A percentile compares a stretch with the other conserved stretches of the same genome.
These are phyloP conservation scores for Schizopygopsis malacanthus DNA, from an alignment of 2,797 vertebrate species.

Conservation along the genomic window DNA sequence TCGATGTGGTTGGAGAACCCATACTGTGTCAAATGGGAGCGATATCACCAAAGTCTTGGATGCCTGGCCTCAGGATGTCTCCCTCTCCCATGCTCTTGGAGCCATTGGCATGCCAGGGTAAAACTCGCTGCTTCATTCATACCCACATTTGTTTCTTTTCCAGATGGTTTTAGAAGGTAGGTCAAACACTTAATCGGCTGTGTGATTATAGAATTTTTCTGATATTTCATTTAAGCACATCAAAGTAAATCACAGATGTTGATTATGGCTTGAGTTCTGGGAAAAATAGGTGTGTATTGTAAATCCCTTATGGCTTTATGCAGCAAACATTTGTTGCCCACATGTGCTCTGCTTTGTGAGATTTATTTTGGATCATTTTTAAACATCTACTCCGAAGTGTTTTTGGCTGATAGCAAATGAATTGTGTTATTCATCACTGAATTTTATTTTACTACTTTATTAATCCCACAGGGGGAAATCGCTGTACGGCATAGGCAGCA, in stretches of 20 bases:
- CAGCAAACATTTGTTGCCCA: background rate
- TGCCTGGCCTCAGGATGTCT: constrained; percentile 83
- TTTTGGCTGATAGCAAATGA: background rate
- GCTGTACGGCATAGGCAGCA: too few species aligned
- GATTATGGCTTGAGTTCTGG: background rate
- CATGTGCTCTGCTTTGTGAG: too few species aligned
- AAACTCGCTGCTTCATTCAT: background rate
- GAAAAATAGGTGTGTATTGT: background rate
- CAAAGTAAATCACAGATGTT: background rate
- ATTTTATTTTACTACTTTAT: background rate
- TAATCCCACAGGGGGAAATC: too few species aligned
- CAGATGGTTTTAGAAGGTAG: background rate
- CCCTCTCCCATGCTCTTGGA: constrained; percentile 86
- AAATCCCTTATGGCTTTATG: background rate
- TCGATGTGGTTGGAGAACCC: constrained; percentile 84
- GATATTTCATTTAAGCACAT: background rate
- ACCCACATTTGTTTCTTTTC: background rate
- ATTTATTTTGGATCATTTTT: background rate
- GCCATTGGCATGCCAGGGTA: constrained; percentile 91
- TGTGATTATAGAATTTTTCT: background rate
- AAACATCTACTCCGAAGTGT: background rate
- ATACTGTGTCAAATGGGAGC: constrained; percentile 81
- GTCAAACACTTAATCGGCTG: background rate
- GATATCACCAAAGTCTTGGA: constrained; percentile 72
- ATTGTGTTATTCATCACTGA: background rate